A percentile compares a stretch with the other conserved stretches of the same genome.
Evolutionary conservation across 23 tunicate genomes (phyloP).

Genomic region (Trididemnum nubilum): DNA sequence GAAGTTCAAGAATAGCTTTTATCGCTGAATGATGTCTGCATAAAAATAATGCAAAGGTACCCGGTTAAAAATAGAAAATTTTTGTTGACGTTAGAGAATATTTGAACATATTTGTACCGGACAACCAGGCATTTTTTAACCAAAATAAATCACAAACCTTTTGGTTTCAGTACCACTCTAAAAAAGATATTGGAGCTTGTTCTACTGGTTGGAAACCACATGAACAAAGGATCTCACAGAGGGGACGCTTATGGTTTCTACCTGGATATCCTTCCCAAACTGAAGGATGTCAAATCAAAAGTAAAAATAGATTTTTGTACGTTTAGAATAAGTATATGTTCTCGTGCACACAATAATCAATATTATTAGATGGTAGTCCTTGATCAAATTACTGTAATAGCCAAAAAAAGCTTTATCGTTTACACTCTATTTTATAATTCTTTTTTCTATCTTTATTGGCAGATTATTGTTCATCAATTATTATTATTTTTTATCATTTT

Average conservation of each 20-base stretch:
- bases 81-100: no score
- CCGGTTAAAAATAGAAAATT: no score
- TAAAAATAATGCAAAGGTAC: constrained; percentile 59
- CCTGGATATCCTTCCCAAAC: constrained; percentile 75
- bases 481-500: not conserved
- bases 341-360: no score
- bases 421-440: not conserved
- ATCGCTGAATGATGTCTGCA: constrained; percentile 52
- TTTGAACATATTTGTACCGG: no score
- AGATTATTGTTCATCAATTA: not conserved
- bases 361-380: no score
- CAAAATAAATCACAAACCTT: no score
- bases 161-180: constrained; percentile 49
- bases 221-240: constrained; percentile 85
- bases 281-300: constrained; percentile 85
- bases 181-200: constrained; percentile 48
- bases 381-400: no score
- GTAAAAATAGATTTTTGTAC: no score
- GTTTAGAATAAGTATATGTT: no score
- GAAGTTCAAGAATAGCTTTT: constrained; percentile 78
- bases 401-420: no score
- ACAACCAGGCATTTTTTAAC: no score
- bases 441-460: not conserved
- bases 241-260: constrained; percentile 77
- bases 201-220: constrained; percentile 62